These are phyloP conservation scores for Bostrychus sinensis DNA, from an alignment of 2,113 vertebrate genomes.

Conservation along the genomic window DNA sequence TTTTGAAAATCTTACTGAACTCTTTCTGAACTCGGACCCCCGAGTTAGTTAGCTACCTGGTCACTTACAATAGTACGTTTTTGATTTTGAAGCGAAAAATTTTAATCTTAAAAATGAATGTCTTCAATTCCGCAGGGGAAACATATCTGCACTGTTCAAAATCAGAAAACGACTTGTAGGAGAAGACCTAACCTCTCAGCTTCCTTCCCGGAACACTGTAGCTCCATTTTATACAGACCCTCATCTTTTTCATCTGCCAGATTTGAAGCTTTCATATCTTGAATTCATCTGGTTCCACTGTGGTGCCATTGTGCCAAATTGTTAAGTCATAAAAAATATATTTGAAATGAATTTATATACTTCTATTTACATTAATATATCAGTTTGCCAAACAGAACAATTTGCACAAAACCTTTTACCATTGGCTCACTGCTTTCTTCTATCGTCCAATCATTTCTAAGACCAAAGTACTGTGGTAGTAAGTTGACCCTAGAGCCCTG, in stretches of 20 bases:
- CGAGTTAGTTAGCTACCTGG: constrained; percentile 53
- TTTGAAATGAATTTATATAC: constrained; percentile 60
- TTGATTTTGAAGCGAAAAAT: constrained; percentile 73
- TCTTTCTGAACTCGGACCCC: constrained; percentile 59
- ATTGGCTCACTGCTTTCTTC: constrained; percentile 58
- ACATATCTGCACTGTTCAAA: constrained; percentile 77
- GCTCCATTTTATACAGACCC: constrained; percentile 47
- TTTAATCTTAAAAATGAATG: constrained; percentile 74
- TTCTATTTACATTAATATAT: constrained; percentile 49
- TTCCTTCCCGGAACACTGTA: constrained; percentile 69
- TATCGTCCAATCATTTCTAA: constrained; percentile 71
- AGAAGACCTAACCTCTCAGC: constrained; percentile 65
- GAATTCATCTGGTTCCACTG: constrained; percentile 70
- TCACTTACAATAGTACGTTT: constrained; percentile 61
- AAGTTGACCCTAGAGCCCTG: constrained; percentile 54
- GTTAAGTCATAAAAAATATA: constrained; percentile 52
- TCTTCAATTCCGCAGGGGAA: constrained; percentile 66
- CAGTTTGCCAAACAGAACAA: constrained; percentile 64
- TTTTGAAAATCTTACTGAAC: constrained; percentile 69
- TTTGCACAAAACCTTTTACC: constrained; percentile 70
- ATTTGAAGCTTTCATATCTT: constrained; percentile 36
- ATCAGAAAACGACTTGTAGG: constrained; percentile 69
- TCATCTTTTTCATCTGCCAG: background rate
- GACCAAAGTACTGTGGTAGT: constrained; percentile 83
- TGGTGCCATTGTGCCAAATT: constrained; percentile 72